Percentiles rank a stretch among this genome's conserved stretches.
Conservation (phyloP, 2,888 invertebrate genomes). For the Spicauda simplicius region DNA sequence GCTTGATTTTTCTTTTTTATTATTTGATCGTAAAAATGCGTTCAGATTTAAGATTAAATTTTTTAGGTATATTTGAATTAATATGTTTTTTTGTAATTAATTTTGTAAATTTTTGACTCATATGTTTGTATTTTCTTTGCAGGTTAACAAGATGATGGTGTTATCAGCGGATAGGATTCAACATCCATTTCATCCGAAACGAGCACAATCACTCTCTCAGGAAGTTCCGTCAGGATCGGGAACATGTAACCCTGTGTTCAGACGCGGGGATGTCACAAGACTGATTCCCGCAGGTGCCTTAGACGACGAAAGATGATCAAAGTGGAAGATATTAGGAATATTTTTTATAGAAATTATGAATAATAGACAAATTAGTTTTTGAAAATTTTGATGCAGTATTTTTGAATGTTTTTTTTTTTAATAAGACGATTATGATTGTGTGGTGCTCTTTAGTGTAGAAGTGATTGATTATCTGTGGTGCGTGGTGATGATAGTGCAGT, state of each 20-base stretch:
- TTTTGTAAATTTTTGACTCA: conserved; percentile 9
- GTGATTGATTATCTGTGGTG: conserved; percentile 60
- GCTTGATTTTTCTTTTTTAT: conserved; percentile 24
- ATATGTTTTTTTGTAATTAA: conserved; percentile 29
- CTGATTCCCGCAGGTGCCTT: conserved; percentile 72
- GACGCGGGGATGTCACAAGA: conserved; percentile 54
- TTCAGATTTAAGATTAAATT: conserved; percentile 27
- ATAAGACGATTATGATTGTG: conserved; percentile 49
- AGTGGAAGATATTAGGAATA: conserved; percentile 47
- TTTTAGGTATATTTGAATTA: conserved; percentile 28
- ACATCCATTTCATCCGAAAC: conserved; percentile 46
- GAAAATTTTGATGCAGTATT: conserved; percentile 58
- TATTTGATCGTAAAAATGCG: conserved; percentile 25
- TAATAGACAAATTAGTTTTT: conserved; percentile 57
- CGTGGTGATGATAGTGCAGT: conserved; percentile 58
- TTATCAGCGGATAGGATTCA: conserved; percentile 52
- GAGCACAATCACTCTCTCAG: conserved; percentile 25
- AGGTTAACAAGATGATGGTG: conserved; percentile 72
- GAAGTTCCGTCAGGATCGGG: conserved; percentile 44
- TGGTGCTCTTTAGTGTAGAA: conserved; percentile 69
- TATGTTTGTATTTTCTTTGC: conserved; percentile 55
- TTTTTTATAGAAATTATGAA: conserved; percentile 59
- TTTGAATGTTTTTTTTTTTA: conserved; percentile 61
- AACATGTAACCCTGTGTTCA: conserved; percentile 49
- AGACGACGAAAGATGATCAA: conserved; percentile 70